phyloP scores from a whole-genome alignment of 2,113 vertebrate species.

The Mugil cephalus region DNA sequence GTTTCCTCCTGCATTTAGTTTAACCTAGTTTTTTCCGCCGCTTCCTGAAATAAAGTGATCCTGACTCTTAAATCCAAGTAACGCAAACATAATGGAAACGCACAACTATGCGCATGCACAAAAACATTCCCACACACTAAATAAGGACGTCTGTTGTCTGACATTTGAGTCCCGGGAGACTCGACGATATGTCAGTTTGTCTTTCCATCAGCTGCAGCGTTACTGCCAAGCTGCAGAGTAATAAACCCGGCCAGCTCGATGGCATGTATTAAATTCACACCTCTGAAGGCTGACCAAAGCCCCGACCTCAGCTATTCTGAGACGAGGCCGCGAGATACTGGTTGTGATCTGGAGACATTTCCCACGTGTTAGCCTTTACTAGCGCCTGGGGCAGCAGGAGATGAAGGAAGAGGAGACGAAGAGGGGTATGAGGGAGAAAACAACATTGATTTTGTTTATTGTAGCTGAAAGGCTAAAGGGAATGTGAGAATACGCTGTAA shows the following conservation, averaged over 20 bases:
- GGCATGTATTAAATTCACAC: slow-evolving; percentile 44
- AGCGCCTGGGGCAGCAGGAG: slow-evolving; percentile 25
- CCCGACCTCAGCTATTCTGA: slow-evolving; percentile 63
- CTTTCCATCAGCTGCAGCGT: slow-evolving; percentile 46
- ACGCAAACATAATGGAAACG: neutral
- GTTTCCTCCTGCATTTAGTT: neutral
- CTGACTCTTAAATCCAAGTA: slow-evolving; percentile 16
- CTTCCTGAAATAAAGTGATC: slow-evolving; percentile 4
- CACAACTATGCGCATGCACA: slow-evolving; percentile 18
- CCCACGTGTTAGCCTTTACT: slow-evolving; percentile 58
- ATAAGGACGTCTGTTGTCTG: slow-evolving; percentile 38
- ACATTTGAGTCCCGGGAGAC: slow-evolving; percentile 47
- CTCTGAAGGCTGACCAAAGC: slow-evolving; percentile 48
- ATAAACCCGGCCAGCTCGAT: slow-evolving; percentile 44
- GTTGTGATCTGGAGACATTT: slow-evolving; percentile 41
- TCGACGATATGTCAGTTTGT: slow-evolving; percentile 38
- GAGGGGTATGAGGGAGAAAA: slow-evolving; percentile 2
- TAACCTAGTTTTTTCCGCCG: neutral
- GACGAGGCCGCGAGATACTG: slow-evolving; percentile 44
- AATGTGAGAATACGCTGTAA: slow-evolving; percentile 32
- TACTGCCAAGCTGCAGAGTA: slow-evolving; percentile 48
- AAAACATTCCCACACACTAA: slow-evolving; percentile 11
- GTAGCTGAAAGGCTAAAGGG: slow-evolving; percentile 43
- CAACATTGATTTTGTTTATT: slow-evolving; percentile 60
- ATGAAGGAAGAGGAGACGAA: slow-evolving; percentile 11